phyloP scores from a whole-genome alignment of 2,888 invertebrate species.

The Sabatieria punctata region DNA sequence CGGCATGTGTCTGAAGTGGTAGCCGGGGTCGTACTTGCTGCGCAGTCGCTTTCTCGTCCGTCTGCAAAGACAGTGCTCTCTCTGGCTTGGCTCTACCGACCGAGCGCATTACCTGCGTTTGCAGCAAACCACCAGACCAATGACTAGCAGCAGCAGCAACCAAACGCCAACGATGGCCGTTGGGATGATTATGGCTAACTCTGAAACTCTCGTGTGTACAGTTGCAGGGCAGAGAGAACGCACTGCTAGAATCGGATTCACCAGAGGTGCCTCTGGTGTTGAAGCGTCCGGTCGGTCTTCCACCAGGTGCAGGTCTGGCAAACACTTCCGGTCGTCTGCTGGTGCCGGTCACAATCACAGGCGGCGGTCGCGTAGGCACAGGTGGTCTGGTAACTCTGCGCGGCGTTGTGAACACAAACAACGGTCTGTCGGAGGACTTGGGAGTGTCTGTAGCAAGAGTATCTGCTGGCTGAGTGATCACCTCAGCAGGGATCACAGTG shows the following conservation, averaged over 20 bases:
- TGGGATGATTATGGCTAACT: slow-evolving; percentile 23
- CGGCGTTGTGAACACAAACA: slow-evolving; percentile 1
- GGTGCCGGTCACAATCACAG: neutral
- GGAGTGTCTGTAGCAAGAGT: too few species aligned
- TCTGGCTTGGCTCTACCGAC: too few species aligned
- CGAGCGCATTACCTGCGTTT: slow-evolving; percentile 12
- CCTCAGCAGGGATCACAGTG: neutral
- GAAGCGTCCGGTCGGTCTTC: neutral
- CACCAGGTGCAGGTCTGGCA: neutral
- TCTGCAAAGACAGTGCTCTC: slow-evolving; percentile 8
- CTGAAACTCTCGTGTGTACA: slow-evolving; percentile 9
- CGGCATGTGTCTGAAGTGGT: slow-evolving; percentile 20
- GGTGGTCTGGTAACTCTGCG: neutral
- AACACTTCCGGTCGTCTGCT: neutral
- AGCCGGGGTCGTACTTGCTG: slow-evolving; percentile 24
- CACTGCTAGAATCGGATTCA: neutral
- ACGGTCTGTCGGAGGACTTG: too few species aligned
- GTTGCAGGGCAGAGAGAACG: too few species aligned
- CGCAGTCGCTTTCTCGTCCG: slow-evolving; percentile 16
- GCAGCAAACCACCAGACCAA: slow-evolving; percentile 26
- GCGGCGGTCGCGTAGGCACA: neutral
- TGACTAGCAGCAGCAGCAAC: slow-evolving; percentile 24
- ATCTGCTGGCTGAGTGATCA: too few species aligned
- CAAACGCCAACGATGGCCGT: slow-evolving; percentile 26
- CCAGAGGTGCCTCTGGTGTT: neutral